A percentile compares a stretch with the other conserved stretches of the same genome.
Evolutionary conservation across 92 coral and sea anemone species (phyloP).

Genomic region (Bergia sp.): DNA sequence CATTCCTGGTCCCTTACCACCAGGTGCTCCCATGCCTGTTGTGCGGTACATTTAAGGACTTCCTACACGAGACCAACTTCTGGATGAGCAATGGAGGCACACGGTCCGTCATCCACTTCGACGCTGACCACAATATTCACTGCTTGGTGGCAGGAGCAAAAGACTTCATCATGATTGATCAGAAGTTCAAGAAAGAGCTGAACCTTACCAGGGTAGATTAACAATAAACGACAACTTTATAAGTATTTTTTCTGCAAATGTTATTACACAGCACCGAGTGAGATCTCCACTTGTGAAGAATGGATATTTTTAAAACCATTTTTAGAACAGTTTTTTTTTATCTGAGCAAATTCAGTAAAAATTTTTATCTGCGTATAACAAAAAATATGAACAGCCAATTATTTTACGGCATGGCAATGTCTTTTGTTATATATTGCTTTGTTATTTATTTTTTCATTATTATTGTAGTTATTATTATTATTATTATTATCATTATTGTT

Average conservation of each 20-base stretch:
- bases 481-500: too few species aligned
- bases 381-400: too few species aligned
- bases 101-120: conserved; percentile 95
- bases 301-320: too few species aligned
- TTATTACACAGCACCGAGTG: too few species aligned
- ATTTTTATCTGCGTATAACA: too few species aligned
- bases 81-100: conserved; percentile 99
- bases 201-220: conserved; percentile 65
- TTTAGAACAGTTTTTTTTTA: too few species aligned
- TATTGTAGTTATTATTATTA: too few species aligned
- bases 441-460: too few species aligned
- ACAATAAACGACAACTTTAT: not conserved
- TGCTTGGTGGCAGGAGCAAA: conserved; percentile 92
- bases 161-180: conserved; percentile 92
- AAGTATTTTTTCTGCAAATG: not conserved
- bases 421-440: too few species aligned
- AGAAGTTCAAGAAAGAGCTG: conserved; percentile 61
- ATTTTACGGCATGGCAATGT: too few species aligned
- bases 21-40: conserved; percentile 81
- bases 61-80: conserved; percentile 91
- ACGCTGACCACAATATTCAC: conserved; percentile 97
- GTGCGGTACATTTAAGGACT: conserved; percentile 94
- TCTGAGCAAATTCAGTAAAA: too few species aligned
- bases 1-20: not conserved
- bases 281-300: too few species aligned